These are phyloP conservation scores for Rhinichthys osculus DNA, from an alignment of 2,797 vertebrate genomes.

Conservation along the genomic window DNA sequence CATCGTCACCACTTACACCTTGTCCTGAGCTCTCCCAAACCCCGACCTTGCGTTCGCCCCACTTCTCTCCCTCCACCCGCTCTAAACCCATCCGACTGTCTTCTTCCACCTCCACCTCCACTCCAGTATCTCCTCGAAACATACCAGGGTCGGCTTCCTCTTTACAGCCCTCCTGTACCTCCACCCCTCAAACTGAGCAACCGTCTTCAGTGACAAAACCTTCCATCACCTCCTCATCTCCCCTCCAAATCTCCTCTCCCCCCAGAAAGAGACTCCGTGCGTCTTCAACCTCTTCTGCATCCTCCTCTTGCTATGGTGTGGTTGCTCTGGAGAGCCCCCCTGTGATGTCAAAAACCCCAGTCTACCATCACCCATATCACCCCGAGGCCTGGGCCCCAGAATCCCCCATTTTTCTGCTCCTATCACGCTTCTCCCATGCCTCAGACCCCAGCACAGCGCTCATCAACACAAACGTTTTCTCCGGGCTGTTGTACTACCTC, in stretches of 20 bases:
- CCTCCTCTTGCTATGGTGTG: constrained; percentile 58
- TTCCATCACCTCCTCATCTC: constrained; percentile 62
- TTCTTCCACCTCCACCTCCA: neutral
- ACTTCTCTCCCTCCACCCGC: constrained; percentile 36
- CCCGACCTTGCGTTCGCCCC: constrained; percentile 11
- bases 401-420: constrained; percentile 85
- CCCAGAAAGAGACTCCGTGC: constrained; percentile 69
- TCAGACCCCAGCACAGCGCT: constrained; percentile 82
- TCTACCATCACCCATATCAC: constrained; percentile 81
- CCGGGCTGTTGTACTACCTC: constrained; percentile 84
- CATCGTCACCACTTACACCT: constrained; percentile 60
- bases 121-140: constrained; percentile 40
- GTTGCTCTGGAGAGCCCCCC: constrained; percentile 72
- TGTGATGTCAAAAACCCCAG: constrained; percentile 45
- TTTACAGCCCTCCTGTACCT: constrained; percentile 51
- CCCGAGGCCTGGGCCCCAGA: constrained; percentile 86
- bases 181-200: constrained; percentile 38
- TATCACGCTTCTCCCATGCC: constrained; percentile 88
- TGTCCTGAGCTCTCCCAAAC: constrained; percentile 51
- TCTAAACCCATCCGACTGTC: constrained; percentile 58
- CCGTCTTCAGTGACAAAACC: constrained; percentile 62
- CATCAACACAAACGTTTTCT: constrained; percentile 71
- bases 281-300: constrained; percentile 37
- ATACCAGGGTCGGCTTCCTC: constrained; percentile 38
- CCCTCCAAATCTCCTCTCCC: constrained; percentile 76